These are phyloP conservation scores for Stenolophus ochropezus DNA, from an alignment of 2,888 invertebrate species.

Conservation along the genomic window DNA sequence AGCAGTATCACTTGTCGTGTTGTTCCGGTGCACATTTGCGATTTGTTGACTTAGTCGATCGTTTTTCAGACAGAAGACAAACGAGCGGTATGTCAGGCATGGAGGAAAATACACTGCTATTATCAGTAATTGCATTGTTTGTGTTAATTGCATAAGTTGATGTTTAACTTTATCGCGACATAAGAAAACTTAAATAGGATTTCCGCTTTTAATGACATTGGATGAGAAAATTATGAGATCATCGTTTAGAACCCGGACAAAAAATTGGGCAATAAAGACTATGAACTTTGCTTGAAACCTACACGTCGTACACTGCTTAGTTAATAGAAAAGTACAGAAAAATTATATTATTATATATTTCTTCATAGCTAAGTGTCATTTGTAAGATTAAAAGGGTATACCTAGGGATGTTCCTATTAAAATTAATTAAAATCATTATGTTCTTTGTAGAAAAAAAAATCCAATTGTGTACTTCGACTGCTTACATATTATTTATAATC, in stretches of 20 bases:
- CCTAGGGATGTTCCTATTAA: too few relatives aligned
- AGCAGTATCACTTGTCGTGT: neutral
- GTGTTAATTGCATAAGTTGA: slow-evolving; percentile 40
- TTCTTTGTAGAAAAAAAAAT: too few relatives aligned
- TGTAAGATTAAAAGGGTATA: too few relatives aligned
- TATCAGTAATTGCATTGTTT: slow-evolving; percentile 43
- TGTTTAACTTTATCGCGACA: slow-evolving; percentile 24
- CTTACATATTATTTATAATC: too few relatives aligned
- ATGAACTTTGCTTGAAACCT: too few relatives aligned
- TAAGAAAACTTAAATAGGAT: slow-evolving; percentile 23
- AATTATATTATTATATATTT: too few relatives aligned
- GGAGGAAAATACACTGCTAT: slow-evolving; percentile 15
- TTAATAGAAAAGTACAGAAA: too few relatives aligned
- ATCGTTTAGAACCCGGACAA: neutral
- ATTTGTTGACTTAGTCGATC: neutral
- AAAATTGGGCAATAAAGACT: neutral
- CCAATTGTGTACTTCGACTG: too few relatives aligned
- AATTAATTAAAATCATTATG: too few relatives aligned
- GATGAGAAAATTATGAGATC: neutral
- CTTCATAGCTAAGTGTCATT: too few relatives aligned
- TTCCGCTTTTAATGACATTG: neutral
- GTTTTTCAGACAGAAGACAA: neutral
- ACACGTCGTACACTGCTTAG: too few relatives aligned
- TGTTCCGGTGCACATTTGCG: neutral
- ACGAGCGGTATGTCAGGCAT: neutral